These are phyloP conservation scores for Lasiurus cinereus DNA, from an alignment of 2,113 vertebrate genomes.

Conservation along the genomic window DNA sequence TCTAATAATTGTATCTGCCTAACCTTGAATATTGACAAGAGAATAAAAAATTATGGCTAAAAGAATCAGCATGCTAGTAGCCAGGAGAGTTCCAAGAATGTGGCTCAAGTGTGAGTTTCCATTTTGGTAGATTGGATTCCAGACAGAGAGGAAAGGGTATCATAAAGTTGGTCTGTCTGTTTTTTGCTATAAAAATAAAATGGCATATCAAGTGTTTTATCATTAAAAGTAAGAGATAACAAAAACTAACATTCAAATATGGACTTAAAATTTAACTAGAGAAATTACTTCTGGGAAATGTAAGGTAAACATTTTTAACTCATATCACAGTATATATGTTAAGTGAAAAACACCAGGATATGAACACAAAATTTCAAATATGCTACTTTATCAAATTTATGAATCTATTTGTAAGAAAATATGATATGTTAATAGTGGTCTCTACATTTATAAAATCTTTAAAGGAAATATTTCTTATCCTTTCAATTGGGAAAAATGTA, in stretches of 20 bases:
- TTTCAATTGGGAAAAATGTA: not conserved
- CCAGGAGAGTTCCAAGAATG: not conserved
- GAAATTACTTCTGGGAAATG: slow-evolving; percentile 6
- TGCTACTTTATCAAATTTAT: not conserved
- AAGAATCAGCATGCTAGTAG: not conserved
- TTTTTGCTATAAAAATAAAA: not conserved
- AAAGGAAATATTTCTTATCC: not conserved
- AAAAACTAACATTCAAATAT: not conserved
- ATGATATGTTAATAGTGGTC: not conserved
- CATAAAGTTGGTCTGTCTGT: not conserved
- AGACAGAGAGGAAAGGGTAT: not conserved
- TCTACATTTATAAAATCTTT: not conserved
- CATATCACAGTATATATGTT: not conserved
- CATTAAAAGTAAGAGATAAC: not conserved
- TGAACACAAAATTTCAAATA: not conserved
- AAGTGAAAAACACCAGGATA: slow-evolving; percentile 28
- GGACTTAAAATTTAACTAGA: not conserved
- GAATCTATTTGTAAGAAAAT: slow-evolving; percentile 19
- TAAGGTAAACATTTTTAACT: slow-evolving; percentile 45
- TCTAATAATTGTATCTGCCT: not conserved
- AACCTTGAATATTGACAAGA: not conserved
- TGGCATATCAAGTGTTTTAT: not conserved
- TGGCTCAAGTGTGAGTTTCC: not conserved
- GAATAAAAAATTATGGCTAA: not conserved
- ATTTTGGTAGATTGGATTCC: not conserved